Base-by-base conservation (phyloP, 2,888 invertebrate genomes). In the Coleophora deauratella region DNA sequence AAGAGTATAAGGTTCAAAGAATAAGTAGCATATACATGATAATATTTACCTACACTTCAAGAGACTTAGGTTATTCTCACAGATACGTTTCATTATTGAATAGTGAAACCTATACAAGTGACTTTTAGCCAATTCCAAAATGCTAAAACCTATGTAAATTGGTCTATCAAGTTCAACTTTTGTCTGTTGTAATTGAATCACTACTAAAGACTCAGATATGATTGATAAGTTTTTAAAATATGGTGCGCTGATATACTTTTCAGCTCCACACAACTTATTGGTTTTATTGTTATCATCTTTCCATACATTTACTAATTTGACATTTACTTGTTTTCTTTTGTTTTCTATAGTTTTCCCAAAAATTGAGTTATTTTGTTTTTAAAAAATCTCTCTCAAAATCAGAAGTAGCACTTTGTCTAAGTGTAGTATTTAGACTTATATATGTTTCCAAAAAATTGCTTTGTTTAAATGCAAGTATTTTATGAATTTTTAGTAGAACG, bases 391-490 rank as follows among this genome's bases (percentile, higher is more conserved):
- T 36, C 12, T 36, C 30, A 27, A 40, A 36, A 13, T 12, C n/a
- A 4, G 21, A 21, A 21, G 21, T 21, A 21, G 21, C 21, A 21
- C 6, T 21, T 21, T 37, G 32, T n/a, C 21, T 28, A 9, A 12
- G 37, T 31, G 3, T 3, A 6, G 35, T 53, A 36, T 40, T 50
- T 11, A 50, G 33, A 9, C 42, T 44, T 27, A 64, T 49, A 45
- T 57, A 59, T 27, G 47, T 40, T 39, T 58, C 52, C 32, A 67
- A 37, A 60, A 55, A 70, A 21, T 42, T 28, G 2, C 52, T 53
- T 54, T 66, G 63, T 11, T 46, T 40, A 45, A 65, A 66, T 27
- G 44, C 13, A 11, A 67, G 35, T 9, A 59, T 45, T 9, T 57
- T 38, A 43, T 63, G 59, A 65, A 38, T 54, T 52, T 60, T 63